Percentiles rank a stretch among this genome's conserved stretches.
Evolutionary conservation across 1,140 invertebrate genomes (phyloP).

Genomic region (Brachionus rotundiformis): DNA sequence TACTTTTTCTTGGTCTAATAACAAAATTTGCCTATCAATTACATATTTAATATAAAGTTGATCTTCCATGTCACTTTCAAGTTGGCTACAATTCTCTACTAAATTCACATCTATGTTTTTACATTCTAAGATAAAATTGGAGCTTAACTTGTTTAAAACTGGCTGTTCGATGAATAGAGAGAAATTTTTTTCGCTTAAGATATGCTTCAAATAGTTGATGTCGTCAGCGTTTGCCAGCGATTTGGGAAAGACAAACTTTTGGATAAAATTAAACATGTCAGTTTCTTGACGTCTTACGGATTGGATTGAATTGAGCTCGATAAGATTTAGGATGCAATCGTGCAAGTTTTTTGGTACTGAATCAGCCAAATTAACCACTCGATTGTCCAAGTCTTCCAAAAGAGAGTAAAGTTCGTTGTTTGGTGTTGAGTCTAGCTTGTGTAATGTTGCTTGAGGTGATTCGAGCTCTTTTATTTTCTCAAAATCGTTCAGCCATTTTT

Average conservation of each 20-base stretch:
- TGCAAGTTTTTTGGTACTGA: not conserved
- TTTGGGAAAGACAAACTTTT: conserved; percentile 46
- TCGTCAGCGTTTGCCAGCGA: conserved; percentile 41
- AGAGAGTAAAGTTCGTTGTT: conserved; percentile 11
- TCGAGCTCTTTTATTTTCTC: conserved; percentile 27
- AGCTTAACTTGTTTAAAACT: not conserved
- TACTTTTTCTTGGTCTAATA: not conserved
- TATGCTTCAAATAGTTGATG: conserved; percentile 27
- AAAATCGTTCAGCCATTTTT: conserved; percentile 50
- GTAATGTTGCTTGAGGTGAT: not conserved
- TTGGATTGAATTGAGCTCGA: not conserved
- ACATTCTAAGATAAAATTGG: not conserved
- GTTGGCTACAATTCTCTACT: not conserved
- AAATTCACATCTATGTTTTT: not conserved
- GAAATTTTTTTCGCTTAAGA: not conserved
- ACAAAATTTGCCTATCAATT: not conserved
- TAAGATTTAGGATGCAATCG: not conserved
- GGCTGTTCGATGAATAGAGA: conserved; percentile 6
- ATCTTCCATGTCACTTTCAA: not conserved
- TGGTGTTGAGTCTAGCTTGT: not conserved
- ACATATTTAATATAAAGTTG: conserved; percentile 24
- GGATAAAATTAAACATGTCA: not conserved
- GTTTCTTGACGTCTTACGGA: not conserved
- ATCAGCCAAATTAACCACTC: not conserved
- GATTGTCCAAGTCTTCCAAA: not conserved